phyloP scores from a whole-genome alignment of 2,888 invertebrate species.

The Macrophya annulata region DNA sequence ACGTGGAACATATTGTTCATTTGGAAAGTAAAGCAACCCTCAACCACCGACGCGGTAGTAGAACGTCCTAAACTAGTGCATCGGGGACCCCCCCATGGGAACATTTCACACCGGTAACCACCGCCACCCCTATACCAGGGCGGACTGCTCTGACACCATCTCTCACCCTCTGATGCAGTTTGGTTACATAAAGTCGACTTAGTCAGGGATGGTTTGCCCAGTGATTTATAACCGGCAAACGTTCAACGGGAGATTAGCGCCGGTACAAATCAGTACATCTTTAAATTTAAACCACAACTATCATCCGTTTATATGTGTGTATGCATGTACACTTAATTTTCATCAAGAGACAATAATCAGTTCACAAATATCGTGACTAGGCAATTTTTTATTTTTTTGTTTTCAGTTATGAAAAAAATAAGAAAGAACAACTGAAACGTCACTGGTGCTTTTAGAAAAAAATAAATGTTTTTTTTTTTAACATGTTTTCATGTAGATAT shows the following conservation, averaged over 20 bases:
- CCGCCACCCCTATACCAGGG: constrained; percentile 69
- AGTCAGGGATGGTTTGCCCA: constrained; percentile 77
- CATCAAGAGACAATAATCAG: background rate
- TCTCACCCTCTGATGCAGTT: constrained; percentile 68
- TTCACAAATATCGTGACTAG: background rate
- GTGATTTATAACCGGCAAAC: constrained; percentile 74
- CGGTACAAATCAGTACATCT: constrained; percentile 42
- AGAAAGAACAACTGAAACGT: background rate
- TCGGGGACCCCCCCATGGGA: constrained; percentile 77
- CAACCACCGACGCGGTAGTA: constrained; percentile 12
- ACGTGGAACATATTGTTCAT: constrained; percentile 48
- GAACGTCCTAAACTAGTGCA: constrained; percentile 32
- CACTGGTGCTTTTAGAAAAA: background rate
- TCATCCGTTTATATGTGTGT: background rate
- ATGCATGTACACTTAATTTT: background rate
- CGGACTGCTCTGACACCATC: constrained; percentile 49
- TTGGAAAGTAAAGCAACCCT: constrained; percentile 42
- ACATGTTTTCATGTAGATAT: background rate
- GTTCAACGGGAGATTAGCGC: constrained; percentile 44
- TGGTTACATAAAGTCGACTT: constrained; percentile 77
- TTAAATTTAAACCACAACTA: constrained; percentile 17
- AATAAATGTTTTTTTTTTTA: too few relatives aligned
- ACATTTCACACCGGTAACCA: constrained; percentile 80
- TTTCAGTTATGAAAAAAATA: background rate
- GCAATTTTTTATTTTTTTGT: constrained; percentile 1